These are phyloP conservation scores for Euwallacea fornicatus DNA, from an alignment of 1,140 invertebrate species.

Conservation along the genomic window DNA sequence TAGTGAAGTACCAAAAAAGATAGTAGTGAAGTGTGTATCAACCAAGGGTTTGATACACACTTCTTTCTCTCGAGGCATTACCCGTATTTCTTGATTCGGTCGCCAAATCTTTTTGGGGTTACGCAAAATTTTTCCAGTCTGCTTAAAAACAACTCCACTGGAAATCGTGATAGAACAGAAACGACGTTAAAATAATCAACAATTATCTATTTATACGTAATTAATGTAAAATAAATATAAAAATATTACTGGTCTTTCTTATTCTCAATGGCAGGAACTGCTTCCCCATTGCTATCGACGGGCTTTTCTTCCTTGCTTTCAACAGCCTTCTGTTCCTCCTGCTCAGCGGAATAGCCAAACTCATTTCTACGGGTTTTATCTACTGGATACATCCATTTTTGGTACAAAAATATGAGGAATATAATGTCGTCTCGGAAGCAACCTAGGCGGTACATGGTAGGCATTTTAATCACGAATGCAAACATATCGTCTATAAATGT, in stretches of 20 bases:
- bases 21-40: no score
- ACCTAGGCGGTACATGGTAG: conserved; percentile 92
- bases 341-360: conserved; percentile 85
- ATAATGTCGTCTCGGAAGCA: conserved; percentile 98
- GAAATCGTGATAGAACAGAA: no score
- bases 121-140: no score
- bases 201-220: neutral
- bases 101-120: no score
- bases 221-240: neutral
- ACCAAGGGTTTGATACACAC: no score
- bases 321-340: conserved; percentile 31
- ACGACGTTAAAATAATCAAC: neutral
- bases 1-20: no score
- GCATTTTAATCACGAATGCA: conserved; percentile 99
- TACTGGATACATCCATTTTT: conserved; percentile 97
- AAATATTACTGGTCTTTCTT: conserved; percentile 33
- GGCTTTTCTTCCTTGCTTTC: conserved; percentile 16
- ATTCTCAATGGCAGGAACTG: conserved; percentile 1
- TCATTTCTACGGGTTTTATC: conserved; percentile 95
- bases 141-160: no score
- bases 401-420: conserved; percentile 98
- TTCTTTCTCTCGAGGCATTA: no score
- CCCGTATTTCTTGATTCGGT: no score
- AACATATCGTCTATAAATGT: conserved; percentile 99
- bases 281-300: conserved; percentile 14